Evolutionary conservation across 2,888 invertebrate species (phyloP), one percentile per base, ranked within the genome.

Genomic region (Apocheima hispidaria): DNA sequence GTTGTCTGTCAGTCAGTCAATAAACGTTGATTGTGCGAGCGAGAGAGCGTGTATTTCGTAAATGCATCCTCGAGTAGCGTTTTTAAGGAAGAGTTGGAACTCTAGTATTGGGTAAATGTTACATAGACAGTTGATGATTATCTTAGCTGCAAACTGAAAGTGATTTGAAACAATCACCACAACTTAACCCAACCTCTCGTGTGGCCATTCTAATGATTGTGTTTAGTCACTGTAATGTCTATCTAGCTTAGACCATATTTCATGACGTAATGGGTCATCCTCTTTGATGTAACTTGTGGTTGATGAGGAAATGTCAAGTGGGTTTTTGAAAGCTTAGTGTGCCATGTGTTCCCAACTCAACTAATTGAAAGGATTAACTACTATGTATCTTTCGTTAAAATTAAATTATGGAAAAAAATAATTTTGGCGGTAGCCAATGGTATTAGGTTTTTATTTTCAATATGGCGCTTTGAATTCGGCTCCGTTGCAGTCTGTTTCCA

Each of bases 231-330:
- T 51, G 18, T 33, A 58, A 44, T 51, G 43, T 26, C 46, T 54
- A 57, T 26, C 46, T 54, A 57, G 53, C 20, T 26, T 48, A 53
- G 46, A 26, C 36, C 30, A 41, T 23, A 46, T 44, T 41, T 35
- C 33, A 12, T 60, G 48, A 54, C 28, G 52, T 52, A 58, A 58
- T 26, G 41, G 43, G 16, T 23, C 43, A 43, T 58, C 41, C 26
- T 38, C 18, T 5, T 9, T 53, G 53, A 59, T 41, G 50, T 50
- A 60, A 55, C 18, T 40, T 30, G 36, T 21, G 51, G 35, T 51
- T 38, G 35, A 44, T 46, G 52, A 59, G 58, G 58, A 58, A 58
- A 59, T 52, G 46, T 48, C 57, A 33, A 20, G 28, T 43, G 30
- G 12, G 10, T 36, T 23, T 36, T 23, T 49, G 23, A 1, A n/a